Base-by-base conservation (phyloP, 1,140 invertebrate species). In the Lasioglossum baleicum region DNA sequence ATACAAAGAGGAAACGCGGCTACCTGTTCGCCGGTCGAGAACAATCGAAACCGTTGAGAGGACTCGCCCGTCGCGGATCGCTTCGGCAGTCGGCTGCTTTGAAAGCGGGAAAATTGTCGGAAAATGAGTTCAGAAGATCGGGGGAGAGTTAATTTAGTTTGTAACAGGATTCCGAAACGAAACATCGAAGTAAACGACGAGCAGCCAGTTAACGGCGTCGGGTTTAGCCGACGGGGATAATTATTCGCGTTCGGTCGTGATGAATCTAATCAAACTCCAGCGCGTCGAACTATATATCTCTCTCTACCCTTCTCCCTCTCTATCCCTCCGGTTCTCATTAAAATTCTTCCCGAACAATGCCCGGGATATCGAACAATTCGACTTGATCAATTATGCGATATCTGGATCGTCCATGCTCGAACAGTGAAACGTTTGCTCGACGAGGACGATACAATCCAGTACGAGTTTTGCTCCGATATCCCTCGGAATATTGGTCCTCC, bases 131-230 rank as follows among this genome's bases (percentile, higher is more conserved):
- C 7, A n/a, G 35, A 15, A 42, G 69, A 71, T 71, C 56, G 22
- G 15, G 35, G 35, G 35, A 11, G n/a, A 4, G 69, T 26, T 71
- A 42, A 71, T 71, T 71, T 11, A 60, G 69, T 71, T 71, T 42
- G n/a, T 42, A n/a, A 71, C 56, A 22, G n/a, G 69, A 42, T 60
- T 60, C 35, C n/a, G 13, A 48, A 71, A 60, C 53, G 56, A 44
- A 60, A 60, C 35, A 22, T 42, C 22, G 56, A 22, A 20, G n/a
- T 8, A 71, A 60, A 60, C 53, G 69, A 8, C n/a, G n/a, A 56
- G n/a, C 6, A 42, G 35, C 2, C 40, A 20, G 51, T 71, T 71
- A 60, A 42, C 69, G 15, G 6, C 53, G 31, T 1, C 2, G 44
- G 11, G 13, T 48, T 48, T 48, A 48, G 44, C 48, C 48, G 53